Evolutionary conservation across 2,888 invertebrate species (phyloP).

Genomic region (Dicranocentrus wangi): DNA sequence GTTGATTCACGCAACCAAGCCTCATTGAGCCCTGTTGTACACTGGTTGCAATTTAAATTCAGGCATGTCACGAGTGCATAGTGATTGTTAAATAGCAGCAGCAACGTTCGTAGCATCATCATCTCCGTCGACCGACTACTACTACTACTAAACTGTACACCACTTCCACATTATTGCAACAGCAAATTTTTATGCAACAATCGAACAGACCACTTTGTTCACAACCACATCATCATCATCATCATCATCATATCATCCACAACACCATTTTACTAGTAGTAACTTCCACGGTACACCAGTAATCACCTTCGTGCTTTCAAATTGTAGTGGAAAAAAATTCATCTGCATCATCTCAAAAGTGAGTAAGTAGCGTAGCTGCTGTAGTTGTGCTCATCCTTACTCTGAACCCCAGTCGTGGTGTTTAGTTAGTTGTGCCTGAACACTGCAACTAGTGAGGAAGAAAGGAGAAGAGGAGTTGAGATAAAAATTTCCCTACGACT

Average conservation of each 20-base stretch:
- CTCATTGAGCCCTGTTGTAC: neutral
- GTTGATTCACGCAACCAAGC: neutral
- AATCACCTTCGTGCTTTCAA: constrained; percentile 14
- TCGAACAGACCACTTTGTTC: constrained; percentile 50
- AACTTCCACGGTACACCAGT: constrained; percentile 35
- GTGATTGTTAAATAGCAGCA: constrained; percentile 7
- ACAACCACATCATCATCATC: constrained; percentile 25
- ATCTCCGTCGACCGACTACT: neutral
- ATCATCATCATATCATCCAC: neutral
- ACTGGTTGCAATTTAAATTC: constrained; percentile 24
- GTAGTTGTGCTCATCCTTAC: constrained; percentile 51
- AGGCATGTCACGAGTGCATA: constrained; percentile 53
- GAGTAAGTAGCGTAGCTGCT: neutral
- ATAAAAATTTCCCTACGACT: constrained; percentile 57
- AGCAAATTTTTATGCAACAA: constrained; percentile 57
- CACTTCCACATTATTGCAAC: constrained; percentile 58
- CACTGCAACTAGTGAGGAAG: constrained; percentile 54
- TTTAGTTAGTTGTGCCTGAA: constrained; percentile 41
- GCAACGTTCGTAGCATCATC: constrained; percentile 2
- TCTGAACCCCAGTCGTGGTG: constrained; percentile 51
- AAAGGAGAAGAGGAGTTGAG: constrained; percentile 41
- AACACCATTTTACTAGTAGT: constrained; percentile 11
- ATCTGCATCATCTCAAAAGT: neutral
- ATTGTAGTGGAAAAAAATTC: constrained; percentile 24
- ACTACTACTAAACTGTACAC: neutral